phyloP scores from a whole-genome alignment of 2,797 vertebrate species.

The Clarias fuscus region DNA sequence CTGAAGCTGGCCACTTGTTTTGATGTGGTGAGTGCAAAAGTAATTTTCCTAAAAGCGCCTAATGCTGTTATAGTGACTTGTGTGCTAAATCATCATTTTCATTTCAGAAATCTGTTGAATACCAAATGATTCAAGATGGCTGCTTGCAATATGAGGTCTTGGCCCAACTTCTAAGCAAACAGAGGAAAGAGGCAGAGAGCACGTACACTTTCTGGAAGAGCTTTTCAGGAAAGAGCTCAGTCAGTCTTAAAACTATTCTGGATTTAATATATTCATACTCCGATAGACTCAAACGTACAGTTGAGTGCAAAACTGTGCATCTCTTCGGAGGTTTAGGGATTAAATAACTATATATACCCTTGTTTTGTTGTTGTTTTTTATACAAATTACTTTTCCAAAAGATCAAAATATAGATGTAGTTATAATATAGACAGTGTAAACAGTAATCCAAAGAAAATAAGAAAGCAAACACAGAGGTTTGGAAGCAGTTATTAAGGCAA shows the following conservation, averaged over 20 bases:
- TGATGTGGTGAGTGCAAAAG: constrained; percentile 83
- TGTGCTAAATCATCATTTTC: constrained; percentile 12
- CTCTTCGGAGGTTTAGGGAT: not conserved
- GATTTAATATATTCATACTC: not conserved
- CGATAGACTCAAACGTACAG: not conserved
- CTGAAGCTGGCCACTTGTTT: constrained; percentile 91
- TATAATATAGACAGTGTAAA: not conserved
- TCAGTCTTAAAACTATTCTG: constrained; percentile 64
- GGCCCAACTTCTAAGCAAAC: constrained; percentile 80
- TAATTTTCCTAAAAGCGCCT: not conserved
- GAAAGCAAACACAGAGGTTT: not conserved
- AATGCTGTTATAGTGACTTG: not conserved
- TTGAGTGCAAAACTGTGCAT: not conserved
- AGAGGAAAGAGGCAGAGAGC: constrained; percentile 88
- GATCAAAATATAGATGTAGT: not conserved
- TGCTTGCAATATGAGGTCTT: constrained; percentile 83
- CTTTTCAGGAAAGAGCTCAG: constrained; percentile 90
- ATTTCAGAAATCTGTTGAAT: constrained; percentile 83
- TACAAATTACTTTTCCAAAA: not conserved
- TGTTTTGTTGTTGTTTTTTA: not conserved
- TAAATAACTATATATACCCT: not conserved
- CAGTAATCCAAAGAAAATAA: not conserved
- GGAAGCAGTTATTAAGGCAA: not conserved
- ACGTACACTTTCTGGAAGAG: constrained; percentile 93
- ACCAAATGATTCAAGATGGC: constrained; percentile 86